Evolutionary conservation across 2,113 vertebrate species (phyloP).

Genomic region (Macroglossus sobrinus): DNA sequence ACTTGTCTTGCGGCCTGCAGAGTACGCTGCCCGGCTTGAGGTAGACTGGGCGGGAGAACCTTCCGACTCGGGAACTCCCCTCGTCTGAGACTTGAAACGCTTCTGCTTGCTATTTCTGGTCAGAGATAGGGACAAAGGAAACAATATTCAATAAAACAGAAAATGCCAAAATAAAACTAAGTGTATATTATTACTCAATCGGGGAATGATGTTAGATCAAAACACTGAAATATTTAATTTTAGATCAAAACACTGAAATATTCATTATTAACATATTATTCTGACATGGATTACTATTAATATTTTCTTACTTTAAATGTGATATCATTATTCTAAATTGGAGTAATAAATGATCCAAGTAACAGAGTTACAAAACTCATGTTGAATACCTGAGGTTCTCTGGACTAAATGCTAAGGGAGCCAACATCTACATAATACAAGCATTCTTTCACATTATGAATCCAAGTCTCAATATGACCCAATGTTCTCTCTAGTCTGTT

Average conservation of each 20-base stretch:
- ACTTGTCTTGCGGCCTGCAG: conserved; percentile 63
- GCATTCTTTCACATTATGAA: not conserved
- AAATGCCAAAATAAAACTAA: not conserved
- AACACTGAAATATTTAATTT: not conserved
- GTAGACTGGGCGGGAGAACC: conserved; percentile 87
- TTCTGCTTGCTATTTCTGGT: conserved; percentile 83
- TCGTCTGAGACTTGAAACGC: conserved; percentile 88
- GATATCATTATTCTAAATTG: not conserved
- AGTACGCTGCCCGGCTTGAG: conserved; percentile 85
- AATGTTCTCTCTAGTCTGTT: not conserved
- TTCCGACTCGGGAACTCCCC: conserved; percentile 79
- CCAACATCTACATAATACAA: not conserved
- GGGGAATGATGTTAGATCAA: not conserved
- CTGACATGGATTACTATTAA: not conserved
- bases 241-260: not conserved
- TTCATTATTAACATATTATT: not conserved
- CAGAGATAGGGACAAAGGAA: conserved; percentile 67
- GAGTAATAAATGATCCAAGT: not conserved
- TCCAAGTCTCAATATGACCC: not conserved
- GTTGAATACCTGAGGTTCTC: not conserved
- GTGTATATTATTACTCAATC: not conserved
- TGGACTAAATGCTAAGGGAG: not conserved
- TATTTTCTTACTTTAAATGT: not conserved
- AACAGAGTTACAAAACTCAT: not conserved
- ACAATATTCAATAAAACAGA: not conserved